phyloP scores from a whole-genome alignment of 1,140 invertebrate species.

The Hylaeus anthracinus region DNA sequence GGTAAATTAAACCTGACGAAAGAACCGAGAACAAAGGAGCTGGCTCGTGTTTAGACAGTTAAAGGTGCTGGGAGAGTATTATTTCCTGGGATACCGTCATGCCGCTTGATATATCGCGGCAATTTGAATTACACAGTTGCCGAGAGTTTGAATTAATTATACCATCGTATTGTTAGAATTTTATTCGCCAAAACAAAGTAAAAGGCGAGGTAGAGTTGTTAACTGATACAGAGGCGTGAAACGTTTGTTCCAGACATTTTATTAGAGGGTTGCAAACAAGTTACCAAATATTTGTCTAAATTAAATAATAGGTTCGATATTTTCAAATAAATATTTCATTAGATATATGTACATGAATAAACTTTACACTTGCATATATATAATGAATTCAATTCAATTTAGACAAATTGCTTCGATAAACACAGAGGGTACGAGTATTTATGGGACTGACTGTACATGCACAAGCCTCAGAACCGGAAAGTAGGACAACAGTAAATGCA shows the following conservation, averaged over 20 bases:
- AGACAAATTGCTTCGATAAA: too few species aligned
- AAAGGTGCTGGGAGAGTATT: constrained; percentile 52
- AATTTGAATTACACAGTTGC: constrained; percentile 71
- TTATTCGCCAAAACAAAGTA: background rate
- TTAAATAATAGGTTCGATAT: too few species aligned
- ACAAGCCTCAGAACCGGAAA: too few species aligned
- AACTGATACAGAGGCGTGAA: background rate
- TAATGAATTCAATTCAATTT: too few species aligned
- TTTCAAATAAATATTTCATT: too few species aligned
- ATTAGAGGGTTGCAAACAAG: too few species aligned
- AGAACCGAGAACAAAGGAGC: constrained; percentile 40
- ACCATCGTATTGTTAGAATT: background rate
- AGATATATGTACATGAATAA: too few species aligned
- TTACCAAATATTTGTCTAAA: too few species aligned
- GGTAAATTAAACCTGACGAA: constrained; percentile 33
- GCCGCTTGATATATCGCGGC: constrained; percentile 67
- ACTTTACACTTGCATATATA: too few species aligned
- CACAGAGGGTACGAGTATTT: too few species aligned
- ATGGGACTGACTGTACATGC: too few species aligned
- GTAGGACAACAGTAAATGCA: too few species aligned
- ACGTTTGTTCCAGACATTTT: background rate
- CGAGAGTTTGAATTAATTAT: constrained; percentile 48
- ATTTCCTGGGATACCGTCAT: constrained; percentile 54
- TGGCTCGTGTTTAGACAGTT: constrained; percentile 33
- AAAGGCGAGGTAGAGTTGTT: background rate